These are phyloP conservation scores for Psittacula cyanocephala DNA, from an alignment of 2,113 vertebrate species.

Conservation along the genomic window DNA sequence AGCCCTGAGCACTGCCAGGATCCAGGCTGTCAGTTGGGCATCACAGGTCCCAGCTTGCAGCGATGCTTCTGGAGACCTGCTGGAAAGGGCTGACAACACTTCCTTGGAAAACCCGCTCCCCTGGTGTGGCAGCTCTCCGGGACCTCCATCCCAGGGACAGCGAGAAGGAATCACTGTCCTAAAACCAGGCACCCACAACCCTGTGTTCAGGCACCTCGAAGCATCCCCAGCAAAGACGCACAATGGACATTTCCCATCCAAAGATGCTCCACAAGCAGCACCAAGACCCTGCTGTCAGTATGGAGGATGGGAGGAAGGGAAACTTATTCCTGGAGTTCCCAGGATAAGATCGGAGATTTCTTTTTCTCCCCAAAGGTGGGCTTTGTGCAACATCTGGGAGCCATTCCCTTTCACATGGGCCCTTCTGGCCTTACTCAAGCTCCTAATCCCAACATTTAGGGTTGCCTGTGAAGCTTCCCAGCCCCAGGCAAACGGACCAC, in stretches of 20 bases:
- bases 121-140: not conserved
- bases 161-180: not conserved
- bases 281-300: rapidly evolving
- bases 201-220: not conserved
- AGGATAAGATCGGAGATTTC: not conserved
- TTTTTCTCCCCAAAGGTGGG: not conserved
- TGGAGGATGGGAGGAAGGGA: not conserved
- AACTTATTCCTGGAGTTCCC: not conserved
- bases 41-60: not conserved
- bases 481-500: rapidly evolving
- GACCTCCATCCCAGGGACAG: not conserved
- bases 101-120: not conserved
- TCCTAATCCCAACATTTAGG: not conserved
- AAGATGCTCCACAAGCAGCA: not conserved
- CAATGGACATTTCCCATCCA: not conserved
- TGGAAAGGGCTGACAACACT: not conserved
- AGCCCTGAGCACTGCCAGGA: not conserved
- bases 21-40: not conserved
- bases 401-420: not conserved
- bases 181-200: not conserved
- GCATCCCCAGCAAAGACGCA: not conserved
- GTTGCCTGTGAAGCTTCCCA: not conserved
- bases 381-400: conserved; percentile 35
- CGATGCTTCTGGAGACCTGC: not conserved
- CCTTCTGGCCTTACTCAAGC: not conserved